These are phyloP conservation scores for Pteromalus puparum DNA, from an alignment of 1,140 invertebrate species.

Conservation along the genomic window DNA sequence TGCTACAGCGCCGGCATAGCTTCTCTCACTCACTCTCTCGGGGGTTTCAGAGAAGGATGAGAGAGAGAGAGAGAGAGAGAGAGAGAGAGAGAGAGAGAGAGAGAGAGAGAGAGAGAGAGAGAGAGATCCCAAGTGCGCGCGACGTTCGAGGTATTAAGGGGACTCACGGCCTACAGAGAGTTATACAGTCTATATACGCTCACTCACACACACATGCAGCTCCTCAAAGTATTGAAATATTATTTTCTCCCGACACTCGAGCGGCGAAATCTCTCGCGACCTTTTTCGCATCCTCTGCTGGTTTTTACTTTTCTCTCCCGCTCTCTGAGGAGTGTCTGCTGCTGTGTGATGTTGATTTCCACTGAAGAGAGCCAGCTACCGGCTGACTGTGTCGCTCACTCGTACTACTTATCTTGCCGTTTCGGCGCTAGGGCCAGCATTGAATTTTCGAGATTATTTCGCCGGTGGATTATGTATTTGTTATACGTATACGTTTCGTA, in stretches of 20 bases:
- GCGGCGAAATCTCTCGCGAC: not conserved
- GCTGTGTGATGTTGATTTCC: not conserved
- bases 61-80: constrained; percentile 8
- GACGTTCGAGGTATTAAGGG: constrained; percentile 24
- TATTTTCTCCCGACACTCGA: not conserved
- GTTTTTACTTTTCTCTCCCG: not conserved
- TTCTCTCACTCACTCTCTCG: constrained; percentile 56
- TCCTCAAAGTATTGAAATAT: constrained; percentile 7
- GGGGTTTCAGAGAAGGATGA: no score
- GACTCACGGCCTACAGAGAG: not conserved
- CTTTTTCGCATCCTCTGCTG: not conserved
- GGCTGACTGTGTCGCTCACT: not conserved
- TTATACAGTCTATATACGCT: not conserved
- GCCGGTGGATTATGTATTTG: not conserved
- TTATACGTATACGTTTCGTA: not conserved
- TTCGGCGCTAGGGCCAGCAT: not conserved
- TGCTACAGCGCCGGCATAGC: constrained; percentile 49
- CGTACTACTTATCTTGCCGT: not conserved
- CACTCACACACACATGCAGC: not conserved
- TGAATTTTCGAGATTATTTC: not conserved
- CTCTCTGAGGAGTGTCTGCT: not conserved
- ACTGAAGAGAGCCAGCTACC: not conserved
- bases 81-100: not conserved
- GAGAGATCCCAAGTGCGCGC: not conserved
- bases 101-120: no score